Percentiles rank a stretch among this genome's conserved stretches.
Conservation (phyloP, 2,888 invertebrate species). For the Platerodrilus igneus region DNA sequence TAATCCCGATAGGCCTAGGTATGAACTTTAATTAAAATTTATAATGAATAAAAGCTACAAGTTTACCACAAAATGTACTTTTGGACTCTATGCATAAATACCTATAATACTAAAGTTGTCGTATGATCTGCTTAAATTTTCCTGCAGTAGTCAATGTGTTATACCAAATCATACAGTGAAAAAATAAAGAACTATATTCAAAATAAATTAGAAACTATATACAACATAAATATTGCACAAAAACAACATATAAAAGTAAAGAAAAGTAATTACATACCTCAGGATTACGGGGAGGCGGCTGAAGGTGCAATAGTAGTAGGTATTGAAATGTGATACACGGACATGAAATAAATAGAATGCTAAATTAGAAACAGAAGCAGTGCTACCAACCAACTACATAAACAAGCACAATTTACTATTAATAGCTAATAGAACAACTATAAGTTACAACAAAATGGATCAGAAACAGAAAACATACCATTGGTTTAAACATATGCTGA, state of each 20-base stretch:
- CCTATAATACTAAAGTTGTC: too few species aligned
- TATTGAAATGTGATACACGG: conserved; percentile 49
- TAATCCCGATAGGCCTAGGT: too few species aligned
- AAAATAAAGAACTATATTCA: neutral
- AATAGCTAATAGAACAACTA: neutral
- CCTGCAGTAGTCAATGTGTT: too few species aligned
- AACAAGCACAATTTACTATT: conserved; percentile 6
- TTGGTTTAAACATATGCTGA: conserved; percentile 81
- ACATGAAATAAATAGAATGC: conserved; percentile 57
- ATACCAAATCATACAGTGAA: conserved; percentile 2
- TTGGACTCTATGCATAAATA: too few species aligned
- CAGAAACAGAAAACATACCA: conserved; percentile 55
- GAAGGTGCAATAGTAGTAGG: too few species aligned
- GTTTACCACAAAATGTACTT: too few species aligned
- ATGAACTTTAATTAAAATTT: too few species aligned
- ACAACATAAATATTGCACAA: conserved; percentile 1
- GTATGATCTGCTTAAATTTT: too few species aligned
- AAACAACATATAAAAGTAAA: conserved; percentile 8
- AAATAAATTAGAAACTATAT: neutral
- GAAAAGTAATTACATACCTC: conserved; percentile 65
- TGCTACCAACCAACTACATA: conserved; percentile 33
- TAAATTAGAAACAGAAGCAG: conserved; percentile 49
- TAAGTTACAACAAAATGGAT: neutral
- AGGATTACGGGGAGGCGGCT: conserved; percentile 85
- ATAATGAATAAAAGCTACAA: too few species aligned